Base-by-base conservation (phyloP, 2,888 invertebrate genomes). In the Brachyptera putata region DNA sequence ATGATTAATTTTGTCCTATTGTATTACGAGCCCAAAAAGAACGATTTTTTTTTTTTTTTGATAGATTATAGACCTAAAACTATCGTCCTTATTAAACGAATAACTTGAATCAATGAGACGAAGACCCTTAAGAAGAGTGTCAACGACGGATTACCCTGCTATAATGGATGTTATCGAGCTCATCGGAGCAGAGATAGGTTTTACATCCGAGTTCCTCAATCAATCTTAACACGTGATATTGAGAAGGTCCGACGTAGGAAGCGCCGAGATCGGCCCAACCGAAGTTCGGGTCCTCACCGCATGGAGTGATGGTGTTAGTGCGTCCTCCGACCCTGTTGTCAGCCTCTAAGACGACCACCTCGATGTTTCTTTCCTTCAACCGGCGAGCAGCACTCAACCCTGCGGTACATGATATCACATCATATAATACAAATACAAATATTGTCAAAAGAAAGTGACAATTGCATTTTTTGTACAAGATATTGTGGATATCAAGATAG, bases 281-380 rank as follows among this genome's bases (percentile, higher is more conserved):
- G 22, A 41, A 61, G 34, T 50, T 43, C 14, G 53, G 55, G 25
- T 61, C 60, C 13, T 36, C 43, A 11, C 22, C 56, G 11, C 21
- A 16, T 7, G 61, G 61, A 21, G 60, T 43, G 13, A 64, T 46
- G 3, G 74, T 74, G 39, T 67, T 67, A 9, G 76, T 76, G 26
- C 77, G 66, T 1, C 77, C 77, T n/a, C 77, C 77, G 7, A 76
- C 74, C 36, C 76, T 65, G 60, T 74, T 71, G 69, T 73, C 72
- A 5, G 75, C 76, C 65, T 77, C 76, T 21, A 76, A 57, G 1
- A 77, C 71, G 21, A 71, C 56, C 16, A 75, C 65, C 11, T 68
- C 68, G 1, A 73, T 61, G 16, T 70, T 70, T 55, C 64, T 69
- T 50, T 71, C 67, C 56, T 69, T 66, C 2, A 77, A 67, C 7